Percentiles rank a stretch among this genome's conserved stretches.
phyloP scores from a whole-genome alignment of 2,888 invertebrate genomes.

The Endotricha flammealis region DNA sequence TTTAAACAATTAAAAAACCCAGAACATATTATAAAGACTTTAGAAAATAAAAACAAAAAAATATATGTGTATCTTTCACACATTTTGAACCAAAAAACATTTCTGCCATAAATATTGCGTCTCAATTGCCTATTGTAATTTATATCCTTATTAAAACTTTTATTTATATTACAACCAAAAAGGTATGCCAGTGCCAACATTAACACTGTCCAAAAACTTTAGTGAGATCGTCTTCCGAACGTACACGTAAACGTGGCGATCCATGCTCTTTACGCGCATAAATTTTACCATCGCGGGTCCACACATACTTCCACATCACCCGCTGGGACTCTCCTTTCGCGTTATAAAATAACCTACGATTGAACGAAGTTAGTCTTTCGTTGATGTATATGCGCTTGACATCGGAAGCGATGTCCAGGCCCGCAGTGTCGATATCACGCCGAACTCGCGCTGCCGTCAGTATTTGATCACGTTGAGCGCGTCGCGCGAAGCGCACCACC shows the following conservation, averaged over 20 bases:
- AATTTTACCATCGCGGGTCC: conserved; percentile 9
- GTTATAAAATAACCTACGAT: conserved; percentile 18
- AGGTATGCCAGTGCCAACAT: neutral
- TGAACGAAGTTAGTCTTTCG: conserved; percentile 19
- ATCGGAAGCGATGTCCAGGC: conserved; percentile 10
- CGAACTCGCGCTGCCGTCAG: conserved; percentile 17
- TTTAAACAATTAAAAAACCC: too few species aligned
- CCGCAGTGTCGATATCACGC: conserved; percentile 15
- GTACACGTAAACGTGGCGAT: neutral
- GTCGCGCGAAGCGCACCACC: conserved; percentile 15
- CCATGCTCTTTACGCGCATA: conserved; percentile 8
- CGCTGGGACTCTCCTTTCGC: conserved; percentile 12
- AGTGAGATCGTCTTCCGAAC: neutral
- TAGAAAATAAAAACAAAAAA: too few species aligned
- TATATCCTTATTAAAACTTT: neutral
- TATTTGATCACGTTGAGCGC: conserved; percentile 16
- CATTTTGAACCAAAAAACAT: too few species aligned
- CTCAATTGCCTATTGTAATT: too few species aligned
- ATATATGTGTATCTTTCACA: too few species aligned
- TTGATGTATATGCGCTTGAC: conserved; percentile 17
- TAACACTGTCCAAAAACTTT: conserved; percentile 2
- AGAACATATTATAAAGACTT: too few species aligned
- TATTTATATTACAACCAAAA: neutral
- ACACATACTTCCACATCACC: conserved; percentile 4
- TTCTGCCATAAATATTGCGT: too few species aligned